Evolutionary conservation across 92 coral and sea anemone species (phyloP), one percentile per base, ranked within the genome.

Genomic region (Hydrozoanthus gracilis): DNA sequence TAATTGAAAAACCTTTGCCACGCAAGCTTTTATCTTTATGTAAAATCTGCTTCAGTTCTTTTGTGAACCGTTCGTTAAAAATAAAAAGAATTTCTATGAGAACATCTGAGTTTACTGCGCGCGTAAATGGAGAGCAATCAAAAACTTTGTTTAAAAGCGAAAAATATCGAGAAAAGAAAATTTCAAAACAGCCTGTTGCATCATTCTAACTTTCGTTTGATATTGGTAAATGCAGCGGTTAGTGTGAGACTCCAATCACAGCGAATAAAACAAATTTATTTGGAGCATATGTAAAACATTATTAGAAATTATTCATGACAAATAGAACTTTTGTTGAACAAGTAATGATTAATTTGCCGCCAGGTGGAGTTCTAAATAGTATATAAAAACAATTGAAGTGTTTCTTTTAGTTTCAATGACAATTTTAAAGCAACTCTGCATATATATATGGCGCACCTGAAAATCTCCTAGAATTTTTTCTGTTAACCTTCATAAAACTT

Each of bases 291-390:
- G 84, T 3, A 48, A 62, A 60, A 6, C 49, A 61, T 46, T 62
- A 6, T 80, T 17, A 62, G 44, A 50, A 16, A 66, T 64, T 65
- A 80, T 80, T 80, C 15, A 80, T 80, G 85, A 80, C 69, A 46
- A 80, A 64, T 80, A 62, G 13, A 15, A 35, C 73, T 70, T 64
- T 80, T 80, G 75, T 65, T 49, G 85, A 17, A 6, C 56, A 65
- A 46, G 44, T 64, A 47, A 49, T 49, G 60, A 49, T 17, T 47
- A 65, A 65, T 16, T 20, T 44, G 27, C 16, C 11, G 35, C 73
- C 84, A 79, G 84, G 84, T 80, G 85, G 73, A 20, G 60, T 20
- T 80, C 16, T 52, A 48, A 80, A 65, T 62, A 80, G 61, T 46
- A 49, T 66, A 80, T 64, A 54, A 47, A 79, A 48, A 60, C 52